phyloP scores from a whole-genome alignment of 2,113 vertebrate genomes.

The Phalacrocorax pelagicus region DNA sequence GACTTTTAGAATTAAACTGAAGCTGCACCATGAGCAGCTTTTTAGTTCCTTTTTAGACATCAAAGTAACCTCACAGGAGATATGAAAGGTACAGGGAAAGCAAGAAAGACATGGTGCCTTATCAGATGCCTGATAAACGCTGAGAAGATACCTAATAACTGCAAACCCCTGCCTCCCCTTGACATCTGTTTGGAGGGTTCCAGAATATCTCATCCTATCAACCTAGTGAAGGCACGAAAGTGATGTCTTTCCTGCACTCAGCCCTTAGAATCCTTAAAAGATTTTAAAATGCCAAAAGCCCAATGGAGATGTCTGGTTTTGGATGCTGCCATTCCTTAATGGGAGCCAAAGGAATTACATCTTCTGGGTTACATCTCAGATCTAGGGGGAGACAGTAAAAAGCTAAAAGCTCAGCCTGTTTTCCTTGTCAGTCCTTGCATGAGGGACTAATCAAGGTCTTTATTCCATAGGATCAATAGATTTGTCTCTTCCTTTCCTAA shows the following conservation, averaged over 20 bases:
- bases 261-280: not conserved
- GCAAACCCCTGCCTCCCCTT: not conserved
- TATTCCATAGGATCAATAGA: not conserved
- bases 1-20: not conserved
- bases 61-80: not conserved
- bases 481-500: not conserved
- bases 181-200: not conserved
- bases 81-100: not conserved
- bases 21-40: not conserved
- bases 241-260: not conserved
- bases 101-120: not conserved
- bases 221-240: not conserved
- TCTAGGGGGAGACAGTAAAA: not conserved
- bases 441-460: not conserved
- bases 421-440: not conserved
- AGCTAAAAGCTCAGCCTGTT: not conserved
- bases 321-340: not conserved
- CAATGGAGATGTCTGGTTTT: not conserved
- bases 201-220: not conserved
- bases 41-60: conserved; percentile 1
- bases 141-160: not conserved
- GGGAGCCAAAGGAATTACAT: not conserved
- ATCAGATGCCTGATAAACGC: not conserved
- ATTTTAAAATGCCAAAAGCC: not conserved
- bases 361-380: not conserved